Evolutionary conservation across 2,797 vertebrate genomes (phyloP), one percentile per base, ranked within the genome.

Genomic region (Hyperoplus immaculatus): DNA sequence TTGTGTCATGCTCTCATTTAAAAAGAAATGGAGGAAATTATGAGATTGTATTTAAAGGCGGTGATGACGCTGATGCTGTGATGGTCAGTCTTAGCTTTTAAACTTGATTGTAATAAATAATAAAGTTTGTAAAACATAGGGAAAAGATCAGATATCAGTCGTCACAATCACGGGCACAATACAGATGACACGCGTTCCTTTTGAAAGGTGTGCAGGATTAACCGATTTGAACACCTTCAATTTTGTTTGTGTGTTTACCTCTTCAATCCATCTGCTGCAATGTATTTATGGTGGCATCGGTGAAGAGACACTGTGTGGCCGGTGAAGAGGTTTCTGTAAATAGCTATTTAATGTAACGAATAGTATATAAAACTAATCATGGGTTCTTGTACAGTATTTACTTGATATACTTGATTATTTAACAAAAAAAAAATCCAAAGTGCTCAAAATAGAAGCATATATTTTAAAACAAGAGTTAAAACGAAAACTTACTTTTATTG

Each of bases 251-350:
- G 62, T 65, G 3, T 56, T 12, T 3, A 29, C 39, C 10, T 81
- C 58, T 69, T 1, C 45, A 46, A 6, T 62, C 42, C 49, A 43
- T 21, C 60, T 45, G 14, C 74, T 69, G 15, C 4, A 15, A 39
- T 36, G 18, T 10, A 53, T 41, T 6, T 47, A 43, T 9, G 12
- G 14, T 42, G 21, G 21, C 21, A 41, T 56, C 51, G 15, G 68
- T 42, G 5, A 42, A 41, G 3, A 42, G 12, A 65, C 16, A 65
- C 12, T 46, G 38, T 63, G 56, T 56, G 57, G 50, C 76, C 63
- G 46, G 65, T 65, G 21, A 69, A 21, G 39, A 72, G 41, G 41
- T 75, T 70, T 80, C 46, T 77, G 42, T 77, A 63, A 65, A 69
- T 66, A 69, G 8, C 10, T 60, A 18, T 45, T 58, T 58, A 61